These are phyloP conservation scores for Heteronetta atricapilla DNA, from an alignment of 2,113 vertebrate genomes.

Conservation along the genomic window DNA sequence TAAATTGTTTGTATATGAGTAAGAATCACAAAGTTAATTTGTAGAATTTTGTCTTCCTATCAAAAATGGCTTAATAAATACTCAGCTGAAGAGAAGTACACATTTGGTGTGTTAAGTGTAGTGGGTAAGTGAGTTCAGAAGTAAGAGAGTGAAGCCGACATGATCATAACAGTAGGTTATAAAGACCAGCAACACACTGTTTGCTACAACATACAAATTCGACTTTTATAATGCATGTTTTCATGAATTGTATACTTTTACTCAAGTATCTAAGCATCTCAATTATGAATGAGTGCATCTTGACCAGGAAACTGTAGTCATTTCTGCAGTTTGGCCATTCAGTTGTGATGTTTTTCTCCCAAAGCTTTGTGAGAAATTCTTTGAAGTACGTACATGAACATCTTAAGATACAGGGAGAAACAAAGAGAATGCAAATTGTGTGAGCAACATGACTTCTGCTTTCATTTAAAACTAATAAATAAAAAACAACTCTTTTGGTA, in stretches of 20 bases:
- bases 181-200: background rate
- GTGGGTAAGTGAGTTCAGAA: background rate
- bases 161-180: background rate
- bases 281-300: background rate
- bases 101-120: background rate
- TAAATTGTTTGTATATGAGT: background rate
- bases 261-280: background rate
- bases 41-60: background rate
- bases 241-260: background rate
- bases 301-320: background rate
- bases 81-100: background rate
- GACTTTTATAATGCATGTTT: background rate
- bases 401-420: background rate
- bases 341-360: background rate
- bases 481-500: background rate
- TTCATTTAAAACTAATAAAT: background rate
- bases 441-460: background rate
- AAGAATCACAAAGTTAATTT: background rate
- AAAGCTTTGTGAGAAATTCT: background rate
- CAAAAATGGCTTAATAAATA: background rate
- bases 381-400: background rate
- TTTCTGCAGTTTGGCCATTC: background rate
- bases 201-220: background rate
- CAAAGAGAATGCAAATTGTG: background rate
- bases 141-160: background rate